These are phyloP conservation scores for Scatophagus argus DNA, from an alignment of 2,113 vertebrate genomes.

Conservation along the genomic window DNA sequence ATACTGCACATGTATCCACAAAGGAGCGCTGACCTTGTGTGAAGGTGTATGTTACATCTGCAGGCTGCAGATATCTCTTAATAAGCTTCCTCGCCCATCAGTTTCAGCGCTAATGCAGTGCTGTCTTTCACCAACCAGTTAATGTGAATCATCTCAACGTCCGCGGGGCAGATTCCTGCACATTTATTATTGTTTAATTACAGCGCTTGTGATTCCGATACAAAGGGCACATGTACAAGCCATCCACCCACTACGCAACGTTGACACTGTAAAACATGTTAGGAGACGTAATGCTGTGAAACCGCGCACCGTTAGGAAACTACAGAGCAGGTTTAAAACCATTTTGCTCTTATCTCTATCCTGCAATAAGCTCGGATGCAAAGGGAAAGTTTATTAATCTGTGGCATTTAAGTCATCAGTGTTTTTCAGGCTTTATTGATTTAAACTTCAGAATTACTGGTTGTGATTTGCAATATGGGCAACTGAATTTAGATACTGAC, in stretches of 20 bases:
- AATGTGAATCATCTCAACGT: constrained; percentile 32
- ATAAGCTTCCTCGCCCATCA: constrained; percentile 28
- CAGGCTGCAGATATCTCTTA: constrained; percentile 46
- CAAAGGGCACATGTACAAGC: constrained; percentile 34
- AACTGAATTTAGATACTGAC: background rate
- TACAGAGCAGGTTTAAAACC: constrained; percentile 34
- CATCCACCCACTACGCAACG: constrained; percentile 16
- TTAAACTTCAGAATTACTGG: background rate
- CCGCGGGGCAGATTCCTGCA: constrained; percentile 14
- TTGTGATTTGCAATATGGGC: background rate
- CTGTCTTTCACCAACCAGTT: constrained; percentile 22
- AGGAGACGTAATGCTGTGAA: constrained; percentile 28
- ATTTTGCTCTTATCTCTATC: constrained; percentile 52
- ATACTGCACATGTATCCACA: constrained; percentile 48
- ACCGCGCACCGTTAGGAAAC: constrained; percentile 30
- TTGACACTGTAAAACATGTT: constrained; percentile 47
- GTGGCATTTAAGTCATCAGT: too few relatives aligned
- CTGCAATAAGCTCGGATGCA: constrained; percentile 26
- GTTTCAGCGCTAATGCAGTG: constrained; percentile 17
- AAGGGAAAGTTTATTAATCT: constrained; percentile 38
- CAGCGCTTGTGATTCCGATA: constrained; percentile 36
- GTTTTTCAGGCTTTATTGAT: constrained; percentile 2
- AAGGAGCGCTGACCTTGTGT: constrained; percentile 60
- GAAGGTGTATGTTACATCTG: constrained; percentile 46
- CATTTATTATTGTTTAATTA: constrained; percentile 53